Evolutionary conservation across 1,140 invertebrate genomes (phyloP).

Genomic region (Tetraneura akinire): DNA sequence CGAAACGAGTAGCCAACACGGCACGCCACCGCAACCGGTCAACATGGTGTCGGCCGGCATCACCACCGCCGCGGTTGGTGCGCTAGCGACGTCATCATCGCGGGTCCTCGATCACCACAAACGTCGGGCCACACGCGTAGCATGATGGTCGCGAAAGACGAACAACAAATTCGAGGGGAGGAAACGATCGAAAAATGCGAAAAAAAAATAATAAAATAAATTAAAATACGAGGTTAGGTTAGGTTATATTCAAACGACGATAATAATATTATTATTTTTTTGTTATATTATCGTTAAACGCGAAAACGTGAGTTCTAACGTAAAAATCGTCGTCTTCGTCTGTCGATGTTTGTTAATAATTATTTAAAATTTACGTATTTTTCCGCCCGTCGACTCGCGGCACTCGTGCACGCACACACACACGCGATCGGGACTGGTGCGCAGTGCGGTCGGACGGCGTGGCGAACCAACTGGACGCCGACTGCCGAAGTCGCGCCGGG

Average conservation of each 20-base stretch:
- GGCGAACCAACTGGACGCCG: conserved; percentile 38
- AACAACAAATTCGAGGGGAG: neutral
- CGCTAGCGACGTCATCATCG: neutral
- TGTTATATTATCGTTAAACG: too few species aligned
- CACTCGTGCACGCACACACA: neutral
- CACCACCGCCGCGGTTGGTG: neutral
- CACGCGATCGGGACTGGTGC: too few species aligned
- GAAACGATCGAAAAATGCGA: too few species aligned
- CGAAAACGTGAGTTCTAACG: too few species aligned
- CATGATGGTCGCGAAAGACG: neutral
- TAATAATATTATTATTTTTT: too few species aligned
- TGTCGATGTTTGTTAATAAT: too few species aligned
- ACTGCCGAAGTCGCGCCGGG: conserved; percentile 19
- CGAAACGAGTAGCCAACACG: neutral
- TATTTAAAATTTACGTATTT: too few species aligned
- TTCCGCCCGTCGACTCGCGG: too few species aligned
- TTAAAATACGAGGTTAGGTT: too few species aligned
- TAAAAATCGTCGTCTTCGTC: too few species aligned
- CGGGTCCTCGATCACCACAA: neutral
- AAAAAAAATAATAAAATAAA: too few species aligned
- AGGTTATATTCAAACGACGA: too few species aligned
- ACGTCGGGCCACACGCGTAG: neutral
- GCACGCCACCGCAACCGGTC: neutral
- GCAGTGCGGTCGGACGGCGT: neutral
- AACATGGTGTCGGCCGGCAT: neutral